These are phyloP conservation scores for Arvicanthis niloticus DNA, from an alignment of 2,113 vertebrate genomes.

Conservation along the genomic window DNA sequence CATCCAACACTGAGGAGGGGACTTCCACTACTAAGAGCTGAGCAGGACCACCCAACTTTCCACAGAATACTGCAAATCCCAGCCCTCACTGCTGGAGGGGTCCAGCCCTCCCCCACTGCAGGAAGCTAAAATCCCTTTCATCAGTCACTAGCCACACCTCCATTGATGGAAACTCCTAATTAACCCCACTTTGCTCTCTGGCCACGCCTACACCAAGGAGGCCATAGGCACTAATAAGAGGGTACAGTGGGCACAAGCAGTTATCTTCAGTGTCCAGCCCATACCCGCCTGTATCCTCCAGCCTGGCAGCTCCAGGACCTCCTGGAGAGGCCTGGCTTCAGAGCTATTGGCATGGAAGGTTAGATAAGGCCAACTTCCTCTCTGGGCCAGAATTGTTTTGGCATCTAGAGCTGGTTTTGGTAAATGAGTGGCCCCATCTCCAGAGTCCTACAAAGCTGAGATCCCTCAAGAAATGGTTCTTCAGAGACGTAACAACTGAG, in stretches of 20 bases:
- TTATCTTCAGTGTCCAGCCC: background rate
- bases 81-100: background rate
- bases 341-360: background rate
- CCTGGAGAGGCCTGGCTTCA: slow-evolving; percentile 4
- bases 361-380: slow-evolving; percentile 3
- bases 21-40: too few species aligned
- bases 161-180: background rate
- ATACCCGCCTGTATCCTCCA: background rate
- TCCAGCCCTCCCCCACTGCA: background rate
- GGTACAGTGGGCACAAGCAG: background rate
- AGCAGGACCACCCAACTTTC: background rate
- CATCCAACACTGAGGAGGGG: background rate
- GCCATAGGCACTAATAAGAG: slow-evolving; percentile 42
- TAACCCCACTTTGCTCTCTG: background rate
- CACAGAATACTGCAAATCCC: background rate
- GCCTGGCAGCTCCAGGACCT: background rate
- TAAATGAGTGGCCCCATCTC: background rate
- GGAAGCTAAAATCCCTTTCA: background rate
- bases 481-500: background rate
- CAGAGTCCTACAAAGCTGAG: background rate
- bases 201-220: background rate
- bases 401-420: background rate
- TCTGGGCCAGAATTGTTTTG: background rate
- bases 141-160: background rate
- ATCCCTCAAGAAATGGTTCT: background rate